Evolutionary conservation across 2,888 invertebrate genomes (phyloP).

Genomic region (Anticlea derivata): DNA sequence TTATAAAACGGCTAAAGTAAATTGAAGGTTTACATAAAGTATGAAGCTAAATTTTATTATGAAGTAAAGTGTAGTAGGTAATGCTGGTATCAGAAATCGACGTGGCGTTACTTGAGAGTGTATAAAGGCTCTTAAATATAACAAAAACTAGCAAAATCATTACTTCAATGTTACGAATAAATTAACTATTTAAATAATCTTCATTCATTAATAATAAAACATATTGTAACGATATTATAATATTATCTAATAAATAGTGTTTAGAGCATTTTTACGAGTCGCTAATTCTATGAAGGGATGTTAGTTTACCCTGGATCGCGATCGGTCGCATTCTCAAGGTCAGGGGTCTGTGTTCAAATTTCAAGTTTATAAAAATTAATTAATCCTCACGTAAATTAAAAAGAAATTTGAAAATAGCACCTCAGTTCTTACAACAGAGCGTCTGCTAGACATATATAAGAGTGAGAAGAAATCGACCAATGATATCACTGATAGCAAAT

Average conservation of each 20-base stretch:
- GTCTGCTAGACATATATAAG: slow-evolving; percentile 80
- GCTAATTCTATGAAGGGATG: slow-evolving; percentile 81
- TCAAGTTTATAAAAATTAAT: slow-evolving; percentile 39
- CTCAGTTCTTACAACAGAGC: slow-evolving; percentile 70
- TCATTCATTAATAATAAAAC: slow-evolving; percentile 67
- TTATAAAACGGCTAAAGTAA: no score
- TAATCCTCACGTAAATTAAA: slow-evolving; percentile 27
- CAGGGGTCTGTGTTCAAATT: slow-evolving; percentile 68
- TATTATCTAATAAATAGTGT: slow-evolving; percentile 57
- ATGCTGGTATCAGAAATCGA: neutral
- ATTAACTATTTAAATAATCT: slow-evolving; percentile 64
- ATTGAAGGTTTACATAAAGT: no score
- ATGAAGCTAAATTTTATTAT: no score
- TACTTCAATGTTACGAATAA: slow-evolving; percentile 37
- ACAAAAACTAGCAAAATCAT: slow-evolving; percentile 38
- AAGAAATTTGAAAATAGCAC: slow-evolving; percentile 65
- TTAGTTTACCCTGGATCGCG: slow-evolving; percentile 61
- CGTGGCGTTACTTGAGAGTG: slow-evolving; percentile 10
- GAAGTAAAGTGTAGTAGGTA: no score
- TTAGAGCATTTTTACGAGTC: slow-evolving; percentile 77
- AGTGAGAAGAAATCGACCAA: slow-evolving; percentile 73
- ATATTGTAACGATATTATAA: slow-evolving; percentile 64
- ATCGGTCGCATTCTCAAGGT: slow-evolving; percentile 81
- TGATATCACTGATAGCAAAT: slow-evolving; percentile 74
- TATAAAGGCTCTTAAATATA: slow-evolving; percentile 15